A percentile compares a stretch with the other conserved stretches of the same genome.
Conservation (phyloP, 2,797 vertebrate species). For the Sardinella longiceps region DNA sequence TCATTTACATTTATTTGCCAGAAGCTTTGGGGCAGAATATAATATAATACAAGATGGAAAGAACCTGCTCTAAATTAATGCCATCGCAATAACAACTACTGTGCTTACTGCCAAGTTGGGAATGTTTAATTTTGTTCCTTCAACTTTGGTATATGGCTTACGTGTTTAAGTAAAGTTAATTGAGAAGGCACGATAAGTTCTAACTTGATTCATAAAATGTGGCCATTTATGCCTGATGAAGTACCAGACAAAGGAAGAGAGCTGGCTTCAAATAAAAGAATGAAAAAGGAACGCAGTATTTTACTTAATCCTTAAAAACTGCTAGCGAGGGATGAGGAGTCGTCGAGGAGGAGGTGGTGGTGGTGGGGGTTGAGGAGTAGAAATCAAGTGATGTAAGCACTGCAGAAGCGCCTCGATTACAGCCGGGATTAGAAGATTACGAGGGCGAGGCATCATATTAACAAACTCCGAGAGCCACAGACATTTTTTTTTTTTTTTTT, state of each 20-base stretch:
- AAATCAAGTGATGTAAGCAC: neutral
- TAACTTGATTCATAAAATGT: neutral
- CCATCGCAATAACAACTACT: neutral
- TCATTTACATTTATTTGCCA: too few relatives aligned
- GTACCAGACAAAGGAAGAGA: neutral
- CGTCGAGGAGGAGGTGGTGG: too few relatives aligned
- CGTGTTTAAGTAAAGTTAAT: neutral
- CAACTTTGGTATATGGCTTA: neutral
- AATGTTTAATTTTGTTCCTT: neutral
- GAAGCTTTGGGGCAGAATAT: neutral
- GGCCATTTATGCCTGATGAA: neutral
- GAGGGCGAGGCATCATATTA: slow-evolving; percentile 42
- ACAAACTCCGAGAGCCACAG: slow-evolving; percentile 36
- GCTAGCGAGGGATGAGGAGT: neutral
- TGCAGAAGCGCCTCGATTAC: slow-evolving; percentile 13
- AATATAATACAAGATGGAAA: neutral
- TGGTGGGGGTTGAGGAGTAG: too few relatives aligned
- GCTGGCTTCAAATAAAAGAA: neutral
- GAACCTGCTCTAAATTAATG: neutral
- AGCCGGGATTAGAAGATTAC: slow-evolving; percentile 47
- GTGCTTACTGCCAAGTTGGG: neutral
- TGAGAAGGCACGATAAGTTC: neutral
- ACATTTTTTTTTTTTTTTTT: too few relatives aligned
- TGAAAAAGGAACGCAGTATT: neutral
- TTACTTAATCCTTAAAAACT: slow-evolving; percentile 17